phyloP scores from a whole-genome alignment of 2,113 vertebrate species.

The Corvus hawaiiensis region DNA sequence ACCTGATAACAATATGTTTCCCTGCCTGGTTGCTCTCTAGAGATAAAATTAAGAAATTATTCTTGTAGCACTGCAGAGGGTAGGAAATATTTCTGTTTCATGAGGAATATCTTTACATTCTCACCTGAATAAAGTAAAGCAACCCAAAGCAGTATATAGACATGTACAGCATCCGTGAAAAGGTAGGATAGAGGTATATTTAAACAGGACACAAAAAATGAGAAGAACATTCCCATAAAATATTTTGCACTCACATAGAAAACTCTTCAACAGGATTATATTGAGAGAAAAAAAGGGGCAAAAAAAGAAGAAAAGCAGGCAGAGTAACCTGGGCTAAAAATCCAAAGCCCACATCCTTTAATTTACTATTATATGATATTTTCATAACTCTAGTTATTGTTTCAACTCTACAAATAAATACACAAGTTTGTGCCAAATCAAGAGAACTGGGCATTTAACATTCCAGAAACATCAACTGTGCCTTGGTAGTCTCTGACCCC shows the following conservation, averaged over 20 bases:
- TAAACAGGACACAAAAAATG: background rate
- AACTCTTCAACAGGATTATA: background rate
- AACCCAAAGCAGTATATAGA: background rate
- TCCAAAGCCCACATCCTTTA: fast-evolving
- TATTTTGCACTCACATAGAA: background rate
- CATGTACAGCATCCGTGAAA: background rate
- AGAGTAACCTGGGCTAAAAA: background rate
- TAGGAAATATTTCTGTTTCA: background rate
- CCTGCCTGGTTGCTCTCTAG: background rate
- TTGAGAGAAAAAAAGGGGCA: fast-evolving
- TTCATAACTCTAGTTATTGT: background rate
- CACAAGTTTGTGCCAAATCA: background rate
- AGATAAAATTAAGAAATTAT: constrained; percentile 8
- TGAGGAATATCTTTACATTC: background rate
- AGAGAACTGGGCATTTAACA: background rate
- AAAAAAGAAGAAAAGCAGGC: background rate
- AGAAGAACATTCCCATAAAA: background rate
- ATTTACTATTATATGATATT: background rate
- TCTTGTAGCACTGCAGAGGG: background rate
- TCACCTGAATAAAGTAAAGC: background rate
- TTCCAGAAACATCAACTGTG: background rate
- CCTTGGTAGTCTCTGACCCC: background rate
- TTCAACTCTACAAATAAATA: background rate
- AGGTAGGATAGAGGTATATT: background rate
- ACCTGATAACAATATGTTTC: background rate